These are phyloP conservation scores for Leptinotarsa lineolata DNA, from an alignment of 1,140 invertebrate species.

Conservation along the genomic window DNA sequence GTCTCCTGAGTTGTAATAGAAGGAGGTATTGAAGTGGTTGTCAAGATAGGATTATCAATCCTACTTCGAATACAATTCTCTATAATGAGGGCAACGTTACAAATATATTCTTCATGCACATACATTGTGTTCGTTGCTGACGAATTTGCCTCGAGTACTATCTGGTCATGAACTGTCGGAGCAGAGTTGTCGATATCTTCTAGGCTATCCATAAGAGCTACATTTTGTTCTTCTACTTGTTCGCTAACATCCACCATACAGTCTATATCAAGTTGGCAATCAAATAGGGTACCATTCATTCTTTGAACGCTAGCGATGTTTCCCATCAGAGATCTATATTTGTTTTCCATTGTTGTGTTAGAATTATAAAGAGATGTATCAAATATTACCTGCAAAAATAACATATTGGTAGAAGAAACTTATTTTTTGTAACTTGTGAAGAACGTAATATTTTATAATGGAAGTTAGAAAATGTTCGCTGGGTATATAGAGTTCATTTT, in stretches of 20 bases:
- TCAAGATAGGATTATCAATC: neutral
- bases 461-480: neutral
- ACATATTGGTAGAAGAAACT: neutral
- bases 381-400: neutral
- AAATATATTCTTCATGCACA: constrained; percentile 1
- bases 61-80: constrained; percentile 6
- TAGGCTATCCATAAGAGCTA: neutral
- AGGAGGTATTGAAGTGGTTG: neutral
- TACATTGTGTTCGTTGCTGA: neutral
- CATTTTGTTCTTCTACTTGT: neutral
- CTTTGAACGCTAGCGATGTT: neutral
- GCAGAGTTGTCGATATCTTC: neutral
- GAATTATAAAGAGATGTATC: neutral
- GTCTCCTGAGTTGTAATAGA: neutral
- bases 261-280: neutral
- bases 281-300: neutral
- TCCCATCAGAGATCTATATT: neutral
- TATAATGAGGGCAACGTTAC: constrained; percentile 8
- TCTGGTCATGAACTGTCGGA: neutral
- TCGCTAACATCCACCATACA: neutral
- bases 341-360: neutral
- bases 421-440: neutral
- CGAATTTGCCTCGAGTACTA: neutral
- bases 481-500: too few relatives aligned
- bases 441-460: neutral